A percentile compares a stretch with the other conserved stretches of the same genome.
phyloP scores from a whole-genome alignment of 1,140 invertebrate species.

The Delia radicum region DNA sequence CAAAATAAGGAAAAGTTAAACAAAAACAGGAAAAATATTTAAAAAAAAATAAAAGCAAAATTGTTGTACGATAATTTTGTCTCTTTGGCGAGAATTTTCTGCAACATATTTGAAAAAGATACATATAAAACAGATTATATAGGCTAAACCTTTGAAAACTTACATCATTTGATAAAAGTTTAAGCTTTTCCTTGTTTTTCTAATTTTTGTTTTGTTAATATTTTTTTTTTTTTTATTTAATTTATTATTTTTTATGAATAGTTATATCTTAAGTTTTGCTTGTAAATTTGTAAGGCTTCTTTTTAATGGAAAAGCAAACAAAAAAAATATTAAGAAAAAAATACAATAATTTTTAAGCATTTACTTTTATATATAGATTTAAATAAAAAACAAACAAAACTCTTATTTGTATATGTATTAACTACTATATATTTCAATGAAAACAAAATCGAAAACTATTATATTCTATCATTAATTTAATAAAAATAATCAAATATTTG shows the following conservation, averaged over 20 bases:
- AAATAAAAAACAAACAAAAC: neutral
- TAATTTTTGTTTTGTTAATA: neutral
- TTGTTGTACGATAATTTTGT: too few species aligned
- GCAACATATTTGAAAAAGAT: too few species aligned
- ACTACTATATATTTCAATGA: too few species aligned
- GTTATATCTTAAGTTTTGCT: constrained; percentile 1
- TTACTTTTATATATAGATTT: neutral
- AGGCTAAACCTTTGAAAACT: too few species aligned
- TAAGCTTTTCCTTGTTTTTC: neutral
- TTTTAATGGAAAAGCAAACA: neutral
- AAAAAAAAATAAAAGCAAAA: too few species aligned
- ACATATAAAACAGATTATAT: too few species aligned
- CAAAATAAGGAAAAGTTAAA: too few species aligned
- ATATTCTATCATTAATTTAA: neutral
- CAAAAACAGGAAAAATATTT: too few species aligned
- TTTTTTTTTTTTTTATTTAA: neutral
- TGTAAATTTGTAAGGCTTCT: neutral
- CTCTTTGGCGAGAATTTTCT: too few species aligned
- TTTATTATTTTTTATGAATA: neutral
- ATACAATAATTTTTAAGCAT: constrained; percentile 6
- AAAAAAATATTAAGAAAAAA: neutral
- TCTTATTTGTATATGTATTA: neutral
- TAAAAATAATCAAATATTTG: too few species aligned
- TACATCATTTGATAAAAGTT: neutral
- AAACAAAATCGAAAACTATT: neutral